Conservation (phyloP, 2,113 vertebrate species). For the Eidolon helvum region DNA sequence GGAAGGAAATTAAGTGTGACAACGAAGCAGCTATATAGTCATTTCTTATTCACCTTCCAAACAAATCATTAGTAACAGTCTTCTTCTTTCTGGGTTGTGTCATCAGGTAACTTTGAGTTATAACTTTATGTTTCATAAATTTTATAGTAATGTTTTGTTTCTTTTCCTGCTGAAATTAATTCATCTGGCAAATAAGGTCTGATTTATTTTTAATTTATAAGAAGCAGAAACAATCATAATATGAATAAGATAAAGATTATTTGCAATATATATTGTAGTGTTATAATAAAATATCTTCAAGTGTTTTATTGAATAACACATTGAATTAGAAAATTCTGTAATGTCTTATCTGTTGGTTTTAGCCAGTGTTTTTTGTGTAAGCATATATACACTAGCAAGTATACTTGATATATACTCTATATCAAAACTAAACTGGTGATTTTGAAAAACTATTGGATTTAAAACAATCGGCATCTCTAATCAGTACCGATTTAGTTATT, state of each 20-base stretch:
- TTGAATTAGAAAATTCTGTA: not conserved
- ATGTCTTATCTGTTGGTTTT: not conserved
- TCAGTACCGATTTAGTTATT: not conserved
- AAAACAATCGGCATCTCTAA: not conserved
- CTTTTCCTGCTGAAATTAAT: not conserved
- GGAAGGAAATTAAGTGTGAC: not conserved
- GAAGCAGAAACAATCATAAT: not conserved
- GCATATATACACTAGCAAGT: not conserved
- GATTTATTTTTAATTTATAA: not conserved
- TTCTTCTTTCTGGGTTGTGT: not conserved
- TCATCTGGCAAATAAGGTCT: not conserved
- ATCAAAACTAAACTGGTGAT: not conserved
- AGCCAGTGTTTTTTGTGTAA: not conserved
- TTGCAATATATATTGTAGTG: not conserved
- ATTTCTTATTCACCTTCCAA: not conserved
- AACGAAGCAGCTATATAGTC: not conserved
- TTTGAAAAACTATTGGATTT: not conserved
- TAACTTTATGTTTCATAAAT: not conserved
- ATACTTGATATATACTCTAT: not conserved
- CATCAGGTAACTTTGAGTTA: not conserved
- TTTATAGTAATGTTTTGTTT: not conserved
- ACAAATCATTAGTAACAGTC: not conserved
- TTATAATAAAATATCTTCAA: not conserved
- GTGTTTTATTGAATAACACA: not conserved
- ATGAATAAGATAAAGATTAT: not conserved